A percentile compares a stretch with the other conserved stretches of the same genome.
Conservation (phyloP, 2,113 vertebrate species). For the Ceuthmochares aereus region DNA sequence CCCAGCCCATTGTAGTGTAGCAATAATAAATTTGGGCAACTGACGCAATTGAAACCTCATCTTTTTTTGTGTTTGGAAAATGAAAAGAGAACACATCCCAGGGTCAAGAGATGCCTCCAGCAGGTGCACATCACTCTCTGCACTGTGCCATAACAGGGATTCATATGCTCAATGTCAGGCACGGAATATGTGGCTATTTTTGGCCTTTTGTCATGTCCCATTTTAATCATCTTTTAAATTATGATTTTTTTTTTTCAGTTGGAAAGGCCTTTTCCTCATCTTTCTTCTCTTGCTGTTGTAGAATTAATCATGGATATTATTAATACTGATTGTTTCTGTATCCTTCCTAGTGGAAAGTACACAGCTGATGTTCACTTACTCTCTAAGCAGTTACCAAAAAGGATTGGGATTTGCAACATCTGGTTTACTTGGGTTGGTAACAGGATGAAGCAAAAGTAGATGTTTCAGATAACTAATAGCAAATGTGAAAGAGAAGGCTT, state of each 20-base stretch:
- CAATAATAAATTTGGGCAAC: accelerated
- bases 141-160: not conserved
- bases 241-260: not conserved
- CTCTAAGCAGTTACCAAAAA: not conserved
- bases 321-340: not conserved
- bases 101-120: not conserved
- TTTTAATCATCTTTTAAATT: not conserved
- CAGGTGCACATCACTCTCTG: accelerated
- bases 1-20: not conserved
- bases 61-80: not conserved
- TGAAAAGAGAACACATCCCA: not conserved
- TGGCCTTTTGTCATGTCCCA: not conserved
- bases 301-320: not conserved
- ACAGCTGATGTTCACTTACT: not conserved
- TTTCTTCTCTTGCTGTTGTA: not conserved
- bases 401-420: not conserved
- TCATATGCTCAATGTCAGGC: not conserved
- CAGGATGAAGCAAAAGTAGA: not conserved
- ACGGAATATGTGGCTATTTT: not conserved
- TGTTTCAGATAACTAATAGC: not conserved
- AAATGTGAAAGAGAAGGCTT: not conserved
- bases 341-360: not conserved
- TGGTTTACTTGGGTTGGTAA: not conserved
- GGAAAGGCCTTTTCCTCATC: not conserved
- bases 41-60: not conserved